These are phyloP conservation scores for Sapayoa aenigma DNA, from an alignment of 2,113 vertebrate genomes.

Conservation along the genomic window DNA sequence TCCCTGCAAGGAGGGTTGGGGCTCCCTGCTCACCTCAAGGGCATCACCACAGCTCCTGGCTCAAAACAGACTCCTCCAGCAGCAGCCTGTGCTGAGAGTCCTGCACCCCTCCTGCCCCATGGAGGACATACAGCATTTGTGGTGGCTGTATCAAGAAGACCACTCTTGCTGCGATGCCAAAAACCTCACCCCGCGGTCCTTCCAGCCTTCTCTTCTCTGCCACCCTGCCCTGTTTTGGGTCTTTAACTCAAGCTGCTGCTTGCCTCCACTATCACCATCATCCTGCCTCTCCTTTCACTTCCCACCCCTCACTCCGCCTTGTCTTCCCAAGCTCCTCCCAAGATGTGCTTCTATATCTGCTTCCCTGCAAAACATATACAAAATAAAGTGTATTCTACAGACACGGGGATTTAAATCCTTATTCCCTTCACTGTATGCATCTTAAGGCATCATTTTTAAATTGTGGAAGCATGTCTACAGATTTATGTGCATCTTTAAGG, in stretches of 20 bases:
- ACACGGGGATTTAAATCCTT: background rate
- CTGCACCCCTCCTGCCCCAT: background rate
- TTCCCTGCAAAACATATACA: background rate
- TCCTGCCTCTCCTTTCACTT: background rate
- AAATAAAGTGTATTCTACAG: background rate
- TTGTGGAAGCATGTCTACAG: background rate
- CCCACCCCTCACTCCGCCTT: background rate
- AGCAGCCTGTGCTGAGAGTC: background rate
- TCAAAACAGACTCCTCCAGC: background rate
- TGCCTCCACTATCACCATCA: background rate
- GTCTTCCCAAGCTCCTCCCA: background rate
- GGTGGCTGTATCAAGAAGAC: rapidly evolving
- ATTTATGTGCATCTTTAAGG: background rate
- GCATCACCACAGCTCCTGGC: background rate
- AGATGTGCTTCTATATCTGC: background rate
- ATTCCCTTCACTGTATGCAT: background rate
- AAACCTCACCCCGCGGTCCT: background rate
- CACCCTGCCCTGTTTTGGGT: background rate
- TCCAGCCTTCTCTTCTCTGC: background rate
- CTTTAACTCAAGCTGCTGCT: background rate
- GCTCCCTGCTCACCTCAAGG: background rate
- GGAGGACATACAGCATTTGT: rapidly evolving
- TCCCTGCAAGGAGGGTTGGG: background rate
- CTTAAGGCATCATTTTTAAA: background rate
- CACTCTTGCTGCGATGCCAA: background rate